phyloP scores from a whole-genome alignment of 2,888 invertebrate species.

The Orchesella flavescens region DNA sequence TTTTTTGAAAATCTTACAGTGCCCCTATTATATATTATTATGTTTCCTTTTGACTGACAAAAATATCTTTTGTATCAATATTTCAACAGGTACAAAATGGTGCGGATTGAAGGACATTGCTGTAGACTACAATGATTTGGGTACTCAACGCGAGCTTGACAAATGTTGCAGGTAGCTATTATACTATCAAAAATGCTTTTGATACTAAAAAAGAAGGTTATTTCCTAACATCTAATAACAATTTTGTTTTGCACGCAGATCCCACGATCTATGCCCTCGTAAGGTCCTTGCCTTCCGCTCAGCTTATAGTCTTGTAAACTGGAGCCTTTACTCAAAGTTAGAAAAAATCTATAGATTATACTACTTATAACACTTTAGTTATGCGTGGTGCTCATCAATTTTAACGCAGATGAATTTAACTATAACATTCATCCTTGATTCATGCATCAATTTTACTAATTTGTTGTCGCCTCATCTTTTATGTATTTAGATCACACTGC shows the following conservation, averaged over 20 bases:
- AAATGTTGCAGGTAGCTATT: slow-evolving; percentile 81
- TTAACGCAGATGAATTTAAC: neutral
- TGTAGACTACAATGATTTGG: slow-evolving; percentile 87
- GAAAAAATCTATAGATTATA: too few relatives aligned
- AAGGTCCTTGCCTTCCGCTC: slow-evolving; percentile 82
- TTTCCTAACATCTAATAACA: neutral
- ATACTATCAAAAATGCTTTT: neutral
- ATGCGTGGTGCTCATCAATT: too few relatives aligned
- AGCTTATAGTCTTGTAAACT: slow-evolving; percentile 88
- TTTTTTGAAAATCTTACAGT: neutral
- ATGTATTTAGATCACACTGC: slow-evolving; percentile 83
- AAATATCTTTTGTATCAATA: slow-evolving; percentile 1
- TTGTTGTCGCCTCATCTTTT: slow-evolving; percentile 15
- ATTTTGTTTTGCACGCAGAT: slow-evolving; percentile 72
- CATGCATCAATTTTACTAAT: neutral
- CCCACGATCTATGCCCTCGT: slow-evolving; percentile 91
- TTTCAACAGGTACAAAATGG: slow-evolving; percentile 96
- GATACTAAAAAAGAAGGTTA: too few relatives aligned
- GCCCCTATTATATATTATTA: neutral
- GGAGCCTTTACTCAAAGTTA: too few relatives aligned
- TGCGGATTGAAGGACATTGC: slow-evolving; percentile 94
- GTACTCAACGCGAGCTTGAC: slow-evolving; percentile 82
- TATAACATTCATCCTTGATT: too few relatives aligned
- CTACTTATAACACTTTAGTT: too few relatives aligned
- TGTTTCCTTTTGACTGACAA: neutral